These are phyloP conservation scores for Tenebrio molitor DNA, from an alignment of 1,140 invertebrate species.

Conservation along the genomic window DNA sequence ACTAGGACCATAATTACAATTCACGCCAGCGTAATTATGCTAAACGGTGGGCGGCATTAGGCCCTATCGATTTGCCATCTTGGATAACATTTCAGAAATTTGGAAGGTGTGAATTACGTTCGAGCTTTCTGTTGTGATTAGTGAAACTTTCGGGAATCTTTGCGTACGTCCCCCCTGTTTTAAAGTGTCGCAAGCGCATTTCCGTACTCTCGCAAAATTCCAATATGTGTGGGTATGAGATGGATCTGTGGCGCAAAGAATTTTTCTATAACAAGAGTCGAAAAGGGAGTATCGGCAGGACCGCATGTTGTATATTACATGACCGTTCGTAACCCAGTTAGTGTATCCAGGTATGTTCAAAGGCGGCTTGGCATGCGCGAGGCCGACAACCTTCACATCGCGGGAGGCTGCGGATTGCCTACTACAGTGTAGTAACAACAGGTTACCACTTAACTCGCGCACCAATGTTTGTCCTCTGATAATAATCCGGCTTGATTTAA, in stretches of 20 bases:
- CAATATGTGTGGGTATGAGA: too few relatives aligned
- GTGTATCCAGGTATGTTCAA: constrained; percentile 47
- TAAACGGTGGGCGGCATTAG: background rate
- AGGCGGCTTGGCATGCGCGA: constrained; percentile 52
- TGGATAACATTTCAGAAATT: background rate
- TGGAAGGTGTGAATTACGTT: background rate
- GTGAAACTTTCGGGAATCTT: background rate
- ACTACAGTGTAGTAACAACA: constrained; percentile 54
- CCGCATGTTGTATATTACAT: constrained; percentile 49
- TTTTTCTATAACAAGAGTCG: constrained; percentile 10
- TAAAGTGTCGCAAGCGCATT: too few relatives aligned
- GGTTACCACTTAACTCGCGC: constrained; percentile 45
- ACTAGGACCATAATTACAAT: background rate
- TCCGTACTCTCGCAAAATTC: too few relatives aligned
- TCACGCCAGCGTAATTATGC: background rate
- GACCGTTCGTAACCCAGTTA: constrained; percentile 50
- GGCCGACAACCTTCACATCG: constrained; percentile 48
- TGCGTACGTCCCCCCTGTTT: background rate
- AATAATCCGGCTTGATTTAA: background rate
- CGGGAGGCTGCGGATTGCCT: constrained; percentile 53
- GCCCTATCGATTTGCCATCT: background rate
- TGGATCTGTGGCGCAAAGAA: too few relatives aligned
- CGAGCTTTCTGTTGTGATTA: background rate
- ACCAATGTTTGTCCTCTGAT: constrained; percentile 10
- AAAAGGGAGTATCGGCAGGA: constrained; percentile 36